phyloP scores from a whole-genome alignment of 2,797 vertebrate genomes.

The Cuniculus paca region DNA sequence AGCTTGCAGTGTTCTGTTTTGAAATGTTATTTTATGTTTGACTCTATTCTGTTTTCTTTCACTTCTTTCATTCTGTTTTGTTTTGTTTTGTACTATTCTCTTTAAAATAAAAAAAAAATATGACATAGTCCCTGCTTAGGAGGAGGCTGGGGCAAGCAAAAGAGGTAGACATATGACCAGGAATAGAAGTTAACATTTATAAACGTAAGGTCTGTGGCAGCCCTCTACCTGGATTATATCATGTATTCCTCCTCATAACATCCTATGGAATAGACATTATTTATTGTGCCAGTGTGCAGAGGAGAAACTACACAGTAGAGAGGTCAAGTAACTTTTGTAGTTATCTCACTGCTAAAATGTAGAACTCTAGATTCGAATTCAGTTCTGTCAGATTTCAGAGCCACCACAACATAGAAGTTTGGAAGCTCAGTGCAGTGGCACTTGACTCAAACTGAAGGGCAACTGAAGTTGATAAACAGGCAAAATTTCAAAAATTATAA shows the following conservation, averaged over 20 bases:
- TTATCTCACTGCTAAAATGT: not conserved
- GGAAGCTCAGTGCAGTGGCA: not conserved
- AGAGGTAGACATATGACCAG: not conserved
- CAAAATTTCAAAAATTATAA: not conserved
- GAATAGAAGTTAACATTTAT: not conserved
- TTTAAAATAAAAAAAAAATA: no score
- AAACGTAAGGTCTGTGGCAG: not conserved
- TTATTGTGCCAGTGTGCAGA: not conserved
- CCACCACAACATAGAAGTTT: not conserved
- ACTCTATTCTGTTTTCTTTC: no score
- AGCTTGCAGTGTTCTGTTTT: no score
- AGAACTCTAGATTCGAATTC: not conserved
- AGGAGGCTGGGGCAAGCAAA: not conserved
- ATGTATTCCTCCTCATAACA: not conserved
- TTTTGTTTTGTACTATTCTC: no score
- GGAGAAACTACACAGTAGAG: not conserved
- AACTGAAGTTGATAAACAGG: not conserved
- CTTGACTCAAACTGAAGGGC: not conserved
- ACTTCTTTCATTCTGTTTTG: no score
- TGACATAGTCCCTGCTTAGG: not conserved
- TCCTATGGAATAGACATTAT: not conserved
- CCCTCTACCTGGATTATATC: not conserved
- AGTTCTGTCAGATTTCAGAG: not conserved
- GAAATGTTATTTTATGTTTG: no score
- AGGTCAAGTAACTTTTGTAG: not conserved